phyloP scores from a whole-genome alignment of 2,888 invertebrate species.

The Caenorhabditis auriculariae region DNA sequence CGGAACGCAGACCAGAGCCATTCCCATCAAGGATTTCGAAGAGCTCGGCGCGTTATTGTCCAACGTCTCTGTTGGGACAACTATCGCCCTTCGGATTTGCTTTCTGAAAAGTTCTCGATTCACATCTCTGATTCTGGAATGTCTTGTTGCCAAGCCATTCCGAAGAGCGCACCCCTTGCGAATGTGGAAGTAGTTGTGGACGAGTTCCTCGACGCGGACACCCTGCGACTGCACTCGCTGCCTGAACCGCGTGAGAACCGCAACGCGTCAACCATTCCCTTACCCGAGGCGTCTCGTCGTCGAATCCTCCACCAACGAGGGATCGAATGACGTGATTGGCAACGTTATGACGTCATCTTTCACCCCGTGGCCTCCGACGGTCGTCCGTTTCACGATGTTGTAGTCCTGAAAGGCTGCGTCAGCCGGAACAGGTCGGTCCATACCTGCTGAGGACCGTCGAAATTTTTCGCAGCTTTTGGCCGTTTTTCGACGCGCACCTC shows the following conservation, averaged over 20 bases:
- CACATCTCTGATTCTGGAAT: not conserved
- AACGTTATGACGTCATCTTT: constrained; percentile 27
- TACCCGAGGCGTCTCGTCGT: too few species aligned
- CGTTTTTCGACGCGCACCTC: too few species aligned
- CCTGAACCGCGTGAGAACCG: too few species aligned
- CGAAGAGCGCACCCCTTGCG: constrained; percentile 13
- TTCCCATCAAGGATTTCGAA: constrained; percentile 28
- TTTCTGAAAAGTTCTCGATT: not conserved
- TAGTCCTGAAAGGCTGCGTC: constrained; percentile 18
- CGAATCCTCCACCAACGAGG: constrained; percentile 16
- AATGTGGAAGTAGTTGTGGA: constrained; percentile 21
- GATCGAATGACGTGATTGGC: constrained; percentile 23
- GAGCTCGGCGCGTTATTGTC: constrained; percentile 22
- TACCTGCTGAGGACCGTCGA: too few species aligned
- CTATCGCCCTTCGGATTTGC: not conserved
- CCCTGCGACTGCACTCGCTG: too few species aligned
- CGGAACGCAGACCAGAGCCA: constrained; percentile 33
- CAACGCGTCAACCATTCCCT: too few species aligned
- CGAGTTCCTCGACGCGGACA: constrained; percentile 15
- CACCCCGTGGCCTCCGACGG: constrained; percentile 31
- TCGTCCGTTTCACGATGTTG: constrained; percentile 27
- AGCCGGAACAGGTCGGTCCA: too few species aligned
- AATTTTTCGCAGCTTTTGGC: too few species aligned
- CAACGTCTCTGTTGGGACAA: not conserved
- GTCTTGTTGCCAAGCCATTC: too few species aligned